A percentile compares a stretch with the other conserved stretches of the same genome.
Conservation (phyloP, 2,888 invertebrate genomes). For the Noctua janthina region DNA sequence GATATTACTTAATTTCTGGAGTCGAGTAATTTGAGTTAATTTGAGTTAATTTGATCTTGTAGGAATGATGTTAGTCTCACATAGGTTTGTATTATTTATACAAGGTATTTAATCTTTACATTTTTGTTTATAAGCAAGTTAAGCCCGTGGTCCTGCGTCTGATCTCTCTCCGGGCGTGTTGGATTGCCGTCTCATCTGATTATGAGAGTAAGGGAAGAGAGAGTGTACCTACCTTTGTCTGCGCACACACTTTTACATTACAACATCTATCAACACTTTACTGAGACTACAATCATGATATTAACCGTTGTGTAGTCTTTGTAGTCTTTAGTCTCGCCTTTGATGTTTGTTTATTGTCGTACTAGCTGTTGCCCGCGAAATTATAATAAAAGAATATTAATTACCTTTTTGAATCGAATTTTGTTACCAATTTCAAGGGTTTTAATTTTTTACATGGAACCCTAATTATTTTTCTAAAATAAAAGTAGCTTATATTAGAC, state of each 20-base stretch:
- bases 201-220: not conserved
- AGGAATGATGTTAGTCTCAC: slow-evolving; percentile 5
- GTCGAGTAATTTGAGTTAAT: slow-evolving; percentile 34
- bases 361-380: too few relatives aligned
- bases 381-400: too few relatives aligned
- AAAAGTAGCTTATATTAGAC: too few relatives aligned
- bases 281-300: not conserved
- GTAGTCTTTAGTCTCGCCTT: not conserved
- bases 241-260: too few relatives aligned
- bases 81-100: not conserved
- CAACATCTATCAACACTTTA: too few relatives aligned
- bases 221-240: not conserved
- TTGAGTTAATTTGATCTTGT: slow-evolving; percentile 25
- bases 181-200: not conserved
- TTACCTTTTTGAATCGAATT: too few relatives aligned
- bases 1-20: slow-evolving; percentile 37
- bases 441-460: too few relatives aligned
- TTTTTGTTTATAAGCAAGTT: not conserved
- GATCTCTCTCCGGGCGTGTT: not conserved
- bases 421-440: too few relatives aligned
- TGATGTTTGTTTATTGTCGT: not conserved
- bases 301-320: not conserved
- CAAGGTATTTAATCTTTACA: not conserved
- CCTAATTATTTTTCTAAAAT: too few relatives aligned
- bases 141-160: not conserved